Evolutionary conservation across 2,797 vertebrate genomes (phyloP).

Genomic region (Thalassophryne amazonica): DNA sequence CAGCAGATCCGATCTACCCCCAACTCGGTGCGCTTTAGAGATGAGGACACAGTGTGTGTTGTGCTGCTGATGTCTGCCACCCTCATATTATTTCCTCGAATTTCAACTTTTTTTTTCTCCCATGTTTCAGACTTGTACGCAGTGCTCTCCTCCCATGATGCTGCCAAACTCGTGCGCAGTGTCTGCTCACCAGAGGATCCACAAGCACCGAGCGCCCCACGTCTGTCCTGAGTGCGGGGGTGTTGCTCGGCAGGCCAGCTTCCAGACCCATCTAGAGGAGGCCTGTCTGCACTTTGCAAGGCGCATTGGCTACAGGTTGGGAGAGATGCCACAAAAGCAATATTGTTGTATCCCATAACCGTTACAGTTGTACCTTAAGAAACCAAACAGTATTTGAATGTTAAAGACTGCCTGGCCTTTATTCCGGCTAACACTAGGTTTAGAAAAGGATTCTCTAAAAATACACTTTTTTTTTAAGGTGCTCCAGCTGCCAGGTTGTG

Average conservation of each 20-base stretch:
- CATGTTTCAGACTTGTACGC: slow-evolving; percentile 83
- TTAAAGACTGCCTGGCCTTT: too few relatives aligned
- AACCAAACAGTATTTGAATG: background rate
- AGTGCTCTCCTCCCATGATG: slow-evolving; percentile 91
- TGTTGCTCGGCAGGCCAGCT: slow-evolving; percentile 83
- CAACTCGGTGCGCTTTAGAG: slow-evolving; percentile 72
- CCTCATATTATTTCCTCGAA: background rate
- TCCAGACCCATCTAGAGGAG: slow-evolving; percentile 88
- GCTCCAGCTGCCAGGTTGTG: slow-evolving; percentile 95
- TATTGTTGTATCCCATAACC: too few relatives aligned
- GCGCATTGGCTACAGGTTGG: slow-evolving; percentile 92
- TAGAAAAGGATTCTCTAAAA: too few relatives aligned
- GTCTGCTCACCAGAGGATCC: slow-evolving; percentile 89
- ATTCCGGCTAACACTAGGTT: background rate
- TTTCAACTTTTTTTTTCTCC: too few relatives aligned
- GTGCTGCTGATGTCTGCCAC: background rate
- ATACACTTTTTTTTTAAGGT: slow-evolving; percentile 74
- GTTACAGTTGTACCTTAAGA: background rate
- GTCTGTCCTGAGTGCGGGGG: slow-evolving; percentile 95
- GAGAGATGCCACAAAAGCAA: background rate
- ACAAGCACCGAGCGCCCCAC: slow-evolving; percentile 88
- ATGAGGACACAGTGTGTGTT: background rate
- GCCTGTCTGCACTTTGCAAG: slow-evolving; percentile 92
- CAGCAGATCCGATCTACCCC: slow-evolving; percentile 83
- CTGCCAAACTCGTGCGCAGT: slow-evolving; percentile 91